These are phyloP conservation scores for Dicyrtoma fusca DNA, from an alignment of 2,888 invertebrate species.

Conservation along the genomic window DNA sequence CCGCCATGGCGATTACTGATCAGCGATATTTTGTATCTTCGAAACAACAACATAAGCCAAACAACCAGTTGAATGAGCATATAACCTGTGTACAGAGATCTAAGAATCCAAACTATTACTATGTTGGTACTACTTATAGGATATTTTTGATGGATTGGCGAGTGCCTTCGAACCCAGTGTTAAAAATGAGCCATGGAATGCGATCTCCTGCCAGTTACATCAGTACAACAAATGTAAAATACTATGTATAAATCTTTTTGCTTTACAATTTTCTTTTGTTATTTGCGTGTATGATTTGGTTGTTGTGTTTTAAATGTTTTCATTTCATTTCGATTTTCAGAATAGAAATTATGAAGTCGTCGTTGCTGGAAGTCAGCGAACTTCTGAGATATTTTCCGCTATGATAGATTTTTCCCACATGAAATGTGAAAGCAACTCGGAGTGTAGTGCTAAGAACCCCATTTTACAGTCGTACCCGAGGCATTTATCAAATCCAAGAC, in stretches of 20 bases:
- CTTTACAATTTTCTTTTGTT: background rate
- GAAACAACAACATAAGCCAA: too few species aligned
- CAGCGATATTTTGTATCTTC: conserved; percentile 35
- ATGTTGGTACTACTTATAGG: conserved; percentile 50
- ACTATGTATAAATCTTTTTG: background rate
- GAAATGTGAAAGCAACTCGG: conserved; percentile 40
- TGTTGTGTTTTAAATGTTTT: background rate
- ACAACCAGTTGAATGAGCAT: conserved; percentile 41
- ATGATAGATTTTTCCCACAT: conserved; percentile 46
- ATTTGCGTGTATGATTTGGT: background rate
- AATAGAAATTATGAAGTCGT: conserved; percentile 48
- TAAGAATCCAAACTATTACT: conserved; percentile 43
- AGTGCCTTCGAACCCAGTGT: conserved; percentile 50
- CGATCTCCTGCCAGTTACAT: conserved; percentile 47
- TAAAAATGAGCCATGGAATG: conserved; percentile 51
- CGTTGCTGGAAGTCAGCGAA: conserved; percentile 47
- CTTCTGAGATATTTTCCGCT: conserved; percentile 45
- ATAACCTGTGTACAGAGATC: conserved; percentile 46
- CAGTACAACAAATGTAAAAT: conserved; percentile 35
- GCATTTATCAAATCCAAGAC: conserved; percentile 46
- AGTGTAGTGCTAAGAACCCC: conserved; percentile 46
- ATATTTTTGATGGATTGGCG: conserved; percentile 52
- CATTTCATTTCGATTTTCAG: conserved; percentile 31
- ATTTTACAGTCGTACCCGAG: conserved; percentile 48
- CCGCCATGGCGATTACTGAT: conserved; percentile 41